Base-by-base conservation (phyloP, 2,888 invertebrate genomes). In the Chrysolina haemoptera region DNA sequence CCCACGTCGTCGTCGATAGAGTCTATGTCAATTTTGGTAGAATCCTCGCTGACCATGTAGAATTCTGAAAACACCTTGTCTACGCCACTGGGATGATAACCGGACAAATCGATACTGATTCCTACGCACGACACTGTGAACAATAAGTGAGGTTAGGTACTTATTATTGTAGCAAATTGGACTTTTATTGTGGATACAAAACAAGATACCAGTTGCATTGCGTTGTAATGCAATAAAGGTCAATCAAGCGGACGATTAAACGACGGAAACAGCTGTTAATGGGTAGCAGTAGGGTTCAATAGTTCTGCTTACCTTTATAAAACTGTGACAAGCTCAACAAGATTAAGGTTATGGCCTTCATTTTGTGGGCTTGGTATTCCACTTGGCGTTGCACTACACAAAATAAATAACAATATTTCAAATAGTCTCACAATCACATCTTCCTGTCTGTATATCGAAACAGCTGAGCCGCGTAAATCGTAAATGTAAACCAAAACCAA, bases 1-100 rank as follows among this genome's bases (percentile, higher is more conserved):
- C 89, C 87, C 43, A 91, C 85, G 71, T 86, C 85, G 0, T 85
- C 78, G 12, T 90, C 88, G 1, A 90, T 85, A 82, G 90, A 82
- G 0, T 74, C 82, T 43, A 93, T 86, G 74, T 87, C 83, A 77
- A 86, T 79, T 20, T 75, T 64, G 14, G 80, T 79, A 12, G 74
- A 79, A n/a, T 81, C 83, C 18, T 79, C 79, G 6, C 82, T 40
- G 69, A 78, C 70, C 85, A 79, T 62, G 68, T 81, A 68, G 80
- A 75, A 79, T 71, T 76, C 59, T 48, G 81, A 83, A 74, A 86
- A 87, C 55, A 83, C 79, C 65, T 53, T 74, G 27, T 71, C 63
- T 43, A 55, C 53, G 8, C 71, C 18, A 50, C 72, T 71, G 16
- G 73, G 76, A 68, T 84, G 75, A 68, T 84, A 85, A 43, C 76